These are phyloP conservation scores for Sebastes minor DNA, from an alignment of 2,797 vertebrate genomes.

Conservation along the genomic window DNA sequence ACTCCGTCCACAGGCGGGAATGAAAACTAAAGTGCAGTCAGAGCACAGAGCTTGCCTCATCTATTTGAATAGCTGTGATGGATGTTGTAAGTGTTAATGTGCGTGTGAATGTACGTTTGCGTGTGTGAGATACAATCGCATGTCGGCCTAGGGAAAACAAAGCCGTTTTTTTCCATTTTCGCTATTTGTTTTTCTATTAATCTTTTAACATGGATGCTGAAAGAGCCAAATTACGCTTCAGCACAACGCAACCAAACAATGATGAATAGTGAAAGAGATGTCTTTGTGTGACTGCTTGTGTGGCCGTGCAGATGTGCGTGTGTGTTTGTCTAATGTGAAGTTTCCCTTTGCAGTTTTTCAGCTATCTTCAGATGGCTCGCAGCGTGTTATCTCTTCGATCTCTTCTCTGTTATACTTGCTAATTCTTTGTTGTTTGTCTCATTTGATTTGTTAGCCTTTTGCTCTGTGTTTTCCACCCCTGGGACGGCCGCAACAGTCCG, in stretches of 20 bases:
- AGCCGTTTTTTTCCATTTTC: slow-evolving; percentile 35
- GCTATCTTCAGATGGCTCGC: slow-evolving; percentile 32
- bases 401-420: slow-evolving; percentile 31
- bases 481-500: background rate
- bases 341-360: slow-evolving; percentile 30
- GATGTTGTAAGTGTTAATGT: slow-evolving; percentile 40
- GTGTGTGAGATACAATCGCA: slow-evolving; percentile 8
- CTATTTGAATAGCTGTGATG: slow-evolving; percentile 54
- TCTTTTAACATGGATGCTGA: slow-evolving; percentile 48
- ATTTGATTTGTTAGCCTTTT: slow-evolving; percentile 37
- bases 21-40: slow-evolving; percentile 48
- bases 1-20: slow-evolving; percentile 30
- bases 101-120: slow-evolving; percentile 11
- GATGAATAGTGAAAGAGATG: slow-evolving; percentile 51
- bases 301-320: background rate
- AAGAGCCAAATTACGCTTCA: slow-evolving; percentile 46
- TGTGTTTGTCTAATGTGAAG: slow-evolving; percentile 41
- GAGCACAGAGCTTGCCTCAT: slow-evolving; percentile 33
- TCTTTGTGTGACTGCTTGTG: slow-evolving; percentile 19
- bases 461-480: slow-evolving; percentile 4
- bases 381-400: slow-evolving; percentile 28
- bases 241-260: slow-evolving; percentile 49
- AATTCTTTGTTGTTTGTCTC: slow-evolving; percentile 40
- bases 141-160: slow-evolving; percentile 18
- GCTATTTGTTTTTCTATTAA: slow-evolving; percentile 56